Evolutionary conservation across 2,888 invertebrate genomes (phyloP).

Genomic region (Gortyna flavago): DNA sequence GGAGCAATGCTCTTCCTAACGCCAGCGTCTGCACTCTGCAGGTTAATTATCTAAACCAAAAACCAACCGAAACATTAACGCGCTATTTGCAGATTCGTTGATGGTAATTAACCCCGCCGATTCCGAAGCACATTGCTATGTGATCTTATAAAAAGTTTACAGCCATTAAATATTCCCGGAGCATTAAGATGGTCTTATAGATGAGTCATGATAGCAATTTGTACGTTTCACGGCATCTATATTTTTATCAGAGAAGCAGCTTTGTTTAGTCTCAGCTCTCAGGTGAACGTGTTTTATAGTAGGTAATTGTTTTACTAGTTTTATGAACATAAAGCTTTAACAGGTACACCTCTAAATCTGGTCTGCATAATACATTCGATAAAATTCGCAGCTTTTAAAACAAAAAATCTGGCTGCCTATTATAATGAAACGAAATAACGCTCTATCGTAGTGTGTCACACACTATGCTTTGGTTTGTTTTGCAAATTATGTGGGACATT

Average conservation of each 20-base stretch:
- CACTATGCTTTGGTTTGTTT: slow-evolving; percentile 5
- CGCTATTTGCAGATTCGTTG: not conserved
- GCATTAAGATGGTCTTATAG: slow-evolving; percentile 11
- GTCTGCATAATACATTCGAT: not conserved
- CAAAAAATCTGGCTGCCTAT: not conserved
- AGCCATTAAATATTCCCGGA: slow-evolving; percentile 34
- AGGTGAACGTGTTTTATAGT: slow-evolving; percentile 34
- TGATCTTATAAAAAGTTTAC: slow-evolving; percentile 14
- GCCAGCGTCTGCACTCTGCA: slow-evolving; percentile 11
- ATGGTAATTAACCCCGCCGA: slow-evolving; percentile 12
- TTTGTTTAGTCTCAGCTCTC: slow-evolving; percentile 65
- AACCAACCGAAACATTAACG: not conserved
- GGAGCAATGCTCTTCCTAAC: slow-evolving; percentile 32
- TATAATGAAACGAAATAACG: not conserved
- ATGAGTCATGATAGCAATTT: slow-evolving; percentile 50
- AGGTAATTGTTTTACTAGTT: slow-evolving; percentile 33
- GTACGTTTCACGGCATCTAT: slow-evolving; percentile 42
- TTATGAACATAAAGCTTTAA: slow-evolving; percentile 33
- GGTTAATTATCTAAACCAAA: slow-evolving; percentile 25
- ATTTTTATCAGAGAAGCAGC: slow-evolving; percentile 55
- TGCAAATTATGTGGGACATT: not conserved
- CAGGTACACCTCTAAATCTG: not conserved
- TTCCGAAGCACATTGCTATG: slow-evolving; percentile 16
- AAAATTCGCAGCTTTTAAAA: not conserved
- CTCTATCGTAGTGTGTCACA: not conserved